Evolutionary conservation across 1,140 invertebrate species (phyloP).

Genomic region (Hyles euphorbiae): DNA sequence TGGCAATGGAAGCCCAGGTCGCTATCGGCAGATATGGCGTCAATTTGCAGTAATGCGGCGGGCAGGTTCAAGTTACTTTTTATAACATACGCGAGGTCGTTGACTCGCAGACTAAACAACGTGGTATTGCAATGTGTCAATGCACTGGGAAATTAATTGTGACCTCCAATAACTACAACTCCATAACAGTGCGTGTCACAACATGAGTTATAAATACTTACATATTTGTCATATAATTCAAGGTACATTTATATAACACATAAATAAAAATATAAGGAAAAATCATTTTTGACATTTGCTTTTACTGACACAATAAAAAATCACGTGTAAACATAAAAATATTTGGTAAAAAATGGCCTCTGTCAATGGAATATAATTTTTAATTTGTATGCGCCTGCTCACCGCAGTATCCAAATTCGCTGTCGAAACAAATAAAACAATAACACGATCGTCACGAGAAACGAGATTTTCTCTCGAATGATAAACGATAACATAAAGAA

Average conservation of each 20-base stretch:
- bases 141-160: constrained; percentile 42
- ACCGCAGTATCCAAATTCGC: no score
- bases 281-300: no score
- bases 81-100: constrained; percentile 47
- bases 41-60: constrained; percentile 62
- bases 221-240: no score
- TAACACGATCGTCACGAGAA: no score
- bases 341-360: neutral
- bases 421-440: no score
- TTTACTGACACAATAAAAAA: no score
- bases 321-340: constrained; percentile 7
- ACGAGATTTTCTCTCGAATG: constrained; percentile 12
- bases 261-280: no score
- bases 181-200: no score
- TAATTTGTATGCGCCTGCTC: no score
- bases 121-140: constrained; percentile 42
- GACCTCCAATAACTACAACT: constrained; percentile 19
- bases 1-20: constrained; percentile 11
- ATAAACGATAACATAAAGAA: constrained; percentile 18
- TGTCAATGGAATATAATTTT: neutral
- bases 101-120: constrained; percentile 52
- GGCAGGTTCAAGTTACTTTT: constrained; percentile 62
- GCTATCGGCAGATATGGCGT: constrained; percentile 47
- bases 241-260: no score
- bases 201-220: no score